Evolutionary conservation across 1,140 invertebrate species (phyloP), one percentile per base, ranked within the genome.

Genomic region (Protaetia brevitarsis): DNA sequence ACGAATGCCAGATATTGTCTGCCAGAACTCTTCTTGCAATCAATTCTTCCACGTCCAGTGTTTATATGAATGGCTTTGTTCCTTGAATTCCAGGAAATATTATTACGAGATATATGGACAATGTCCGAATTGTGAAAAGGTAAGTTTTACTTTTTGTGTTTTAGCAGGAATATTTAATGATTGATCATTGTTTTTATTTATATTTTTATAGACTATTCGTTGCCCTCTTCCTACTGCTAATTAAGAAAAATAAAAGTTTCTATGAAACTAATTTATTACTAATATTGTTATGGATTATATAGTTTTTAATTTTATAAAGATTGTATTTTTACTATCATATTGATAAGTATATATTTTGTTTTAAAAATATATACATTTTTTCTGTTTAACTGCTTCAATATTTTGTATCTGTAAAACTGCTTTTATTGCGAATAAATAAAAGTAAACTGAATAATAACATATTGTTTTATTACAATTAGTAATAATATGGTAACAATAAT

Each of bases 71-170:
- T 76, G 73, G 73, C 68, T 76, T 11, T 63, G 69, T 13, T 68
- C 73, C 1, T 41, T 72, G 16, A 73, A 73, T 57, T 69, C 71
- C 0, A 65, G 67, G 59, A 67, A 69, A 64, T 65, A 69, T 41
- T 75, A 73, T 45, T 68, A 70, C 37, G 69, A 72, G 36, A 69
- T 76, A 4, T 45, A 66, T n/a, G 75, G 74, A 60, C 63, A 68
- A 7, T 76, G 75, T 65, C 73, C 72, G 6, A 76, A 76, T 66
- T 76, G 75, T 45, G 73, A 74, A 58, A 75, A 76, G 65, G 70
- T 64, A 30, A 30, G 13, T 13, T 61, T 6, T 13, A 2, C 23
- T 4, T 16, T n/a, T n/a, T n/a, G n/a, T n/a, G n/a, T n/a, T n/a
- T n/a, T n/a, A n/a, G n/a, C n/a, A 34, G 7, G 31, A 26, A 5